Conservation (phyloP, 1,140 invertebrate genomes). For the Mactra quadrangularis region DNA sequence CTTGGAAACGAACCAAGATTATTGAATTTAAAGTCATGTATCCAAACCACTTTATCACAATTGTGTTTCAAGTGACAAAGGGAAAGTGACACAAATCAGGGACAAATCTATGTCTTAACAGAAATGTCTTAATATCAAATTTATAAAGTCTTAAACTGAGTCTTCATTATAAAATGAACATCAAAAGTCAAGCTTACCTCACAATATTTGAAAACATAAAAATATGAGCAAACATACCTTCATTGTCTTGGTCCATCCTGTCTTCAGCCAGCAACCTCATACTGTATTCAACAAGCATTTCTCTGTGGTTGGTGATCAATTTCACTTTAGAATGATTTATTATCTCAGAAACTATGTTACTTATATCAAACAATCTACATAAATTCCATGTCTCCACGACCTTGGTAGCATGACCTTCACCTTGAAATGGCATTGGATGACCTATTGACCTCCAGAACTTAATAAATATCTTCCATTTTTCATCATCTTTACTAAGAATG, state of each 20-base stretch:
- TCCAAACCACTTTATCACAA: too few relatives aligned
- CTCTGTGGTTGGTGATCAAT: conserved; percentile 13
- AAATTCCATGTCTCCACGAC: conserved; percentile 3
- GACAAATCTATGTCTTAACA: too few relatives aligned
- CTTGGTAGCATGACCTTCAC: conserved; percentile 46
- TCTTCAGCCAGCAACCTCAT: neutral
- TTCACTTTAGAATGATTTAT: conserved; percentile 25
- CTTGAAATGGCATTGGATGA: conserved; percentile 71
- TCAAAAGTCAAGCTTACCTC: too few relatives aligned
- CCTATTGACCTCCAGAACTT: conserved; percentile 71
- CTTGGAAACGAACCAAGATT: too few relatives aligned
- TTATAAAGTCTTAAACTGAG: too few relatives aligned
- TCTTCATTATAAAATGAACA: too few relatives aligned
- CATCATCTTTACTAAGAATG: conserved; percentile 64
- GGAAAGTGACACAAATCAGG: too few relatives aligned
- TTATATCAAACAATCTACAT: conserved; percentile 19
- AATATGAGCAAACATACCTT: conserved; percentile 33
- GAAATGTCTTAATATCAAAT: too few relatives aligned
- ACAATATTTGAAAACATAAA: too few relatives aligned
- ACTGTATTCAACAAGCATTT: conserved; percentile 2
- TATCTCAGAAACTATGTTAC: neutral
- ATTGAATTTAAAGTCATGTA: too few relatives aligned
- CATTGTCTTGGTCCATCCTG: neutral
- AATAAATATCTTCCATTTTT: conserved; percentile 62
- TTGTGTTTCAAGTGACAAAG: too few relatives aligned